Evolutionary conservation across 1,140 invertebrate species (phyloP).

Genomic region (Caenorhabditis brenneri): DNA sequence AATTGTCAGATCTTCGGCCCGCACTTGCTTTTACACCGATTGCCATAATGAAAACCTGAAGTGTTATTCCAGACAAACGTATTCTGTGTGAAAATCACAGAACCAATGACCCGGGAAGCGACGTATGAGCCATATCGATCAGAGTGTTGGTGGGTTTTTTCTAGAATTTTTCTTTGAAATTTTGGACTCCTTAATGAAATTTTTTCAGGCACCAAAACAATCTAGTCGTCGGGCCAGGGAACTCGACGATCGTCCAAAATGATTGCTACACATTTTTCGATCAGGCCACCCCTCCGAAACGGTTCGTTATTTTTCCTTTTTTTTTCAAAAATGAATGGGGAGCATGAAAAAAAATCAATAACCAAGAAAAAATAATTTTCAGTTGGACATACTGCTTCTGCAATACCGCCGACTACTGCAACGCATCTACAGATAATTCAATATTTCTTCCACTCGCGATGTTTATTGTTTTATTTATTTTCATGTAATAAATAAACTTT

Average conservation of each 20-base stretch:
- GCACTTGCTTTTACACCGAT: no score
- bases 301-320: no score
- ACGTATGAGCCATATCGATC: slow-evolving; percentile 43
- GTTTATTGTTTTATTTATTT: no score
- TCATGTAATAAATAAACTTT: no score
- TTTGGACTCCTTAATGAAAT: no score
- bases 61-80: slow-evolving; percentile 34
- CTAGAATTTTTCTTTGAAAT: no score
- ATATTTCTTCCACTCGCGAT: no score
- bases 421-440: no score
- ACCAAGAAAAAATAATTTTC: slow-evolving; percentile 3
- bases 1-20: no score
- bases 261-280: slow-evolving; percentile 27
- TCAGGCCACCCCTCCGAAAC: slow-evolving; percentile 18
- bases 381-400: slow-evolving; percentile 55
- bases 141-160: slow-evolving; percentile 56
- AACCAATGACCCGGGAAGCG: slow-evolving; percentile 42
- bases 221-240: neutral
- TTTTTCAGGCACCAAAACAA: slow-evolving; percentile 5
- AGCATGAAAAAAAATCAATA: neutral
- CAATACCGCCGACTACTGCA: slow-evolving; percentile 51
- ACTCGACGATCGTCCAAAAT: slow-evolving; percentile 1
- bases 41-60: no score
- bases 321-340: no score
- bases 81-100: slow-evolving; percentile 54